Evolutionary conservation across 2,888 invertebrate species (phyloP).

Genomic region (Pimpla rufipes): DNA sequence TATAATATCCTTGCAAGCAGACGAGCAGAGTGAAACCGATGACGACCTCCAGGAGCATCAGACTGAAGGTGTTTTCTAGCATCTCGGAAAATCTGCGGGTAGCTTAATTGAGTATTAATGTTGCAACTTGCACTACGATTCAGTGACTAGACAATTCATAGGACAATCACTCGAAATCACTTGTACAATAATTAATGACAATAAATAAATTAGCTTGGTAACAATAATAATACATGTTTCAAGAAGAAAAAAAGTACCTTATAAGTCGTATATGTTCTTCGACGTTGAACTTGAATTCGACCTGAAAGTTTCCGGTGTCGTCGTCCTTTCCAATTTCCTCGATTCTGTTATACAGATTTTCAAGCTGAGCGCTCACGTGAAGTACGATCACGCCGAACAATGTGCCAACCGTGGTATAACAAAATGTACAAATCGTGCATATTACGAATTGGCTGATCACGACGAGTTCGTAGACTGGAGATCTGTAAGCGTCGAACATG

Average conservation of each 20-base stretch:
- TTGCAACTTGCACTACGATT: background rate
- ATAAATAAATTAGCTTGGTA: too few species aligned
- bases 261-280: slow-evolving; percentile 40
- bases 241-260: slow-evolving; percentile 1
- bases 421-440: slow-evolving; percentile 36
- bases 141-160: too few species aligned
- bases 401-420: slow-evolving; percentile 60
- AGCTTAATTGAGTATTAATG: background rate
- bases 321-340: background rate
- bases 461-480: slow-evolving; percentile 58
- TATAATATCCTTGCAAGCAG: slow-evolving; percentile 39
- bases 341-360: slow-evolving; percentile 42
- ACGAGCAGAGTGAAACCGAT: slow-evolving; percentile 29
- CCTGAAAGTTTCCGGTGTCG: background rate
- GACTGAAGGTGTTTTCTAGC: slow-evolving; percentile 48
- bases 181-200: too few species aligned
- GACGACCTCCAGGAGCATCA: slow-evolving; percentile 51
- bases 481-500: slow-evolving; percentile 43
- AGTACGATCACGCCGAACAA: slow-evolving; percentile 59
- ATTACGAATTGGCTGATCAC: slow-evolving; percentile 45
- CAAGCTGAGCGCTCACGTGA: slow-evolving; percentile 63
- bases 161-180: too few species aligned
- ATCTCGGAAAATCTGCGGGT: slow-evolving; percentile 16
- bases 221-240: too few species aligned
- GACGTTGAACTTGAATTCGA: background rate